These are phyloP conservation scores for Atlantisia rogersi DNA, from an alignment of 2,113 vertebrate species.

Conservation along the genomic window DNA sequence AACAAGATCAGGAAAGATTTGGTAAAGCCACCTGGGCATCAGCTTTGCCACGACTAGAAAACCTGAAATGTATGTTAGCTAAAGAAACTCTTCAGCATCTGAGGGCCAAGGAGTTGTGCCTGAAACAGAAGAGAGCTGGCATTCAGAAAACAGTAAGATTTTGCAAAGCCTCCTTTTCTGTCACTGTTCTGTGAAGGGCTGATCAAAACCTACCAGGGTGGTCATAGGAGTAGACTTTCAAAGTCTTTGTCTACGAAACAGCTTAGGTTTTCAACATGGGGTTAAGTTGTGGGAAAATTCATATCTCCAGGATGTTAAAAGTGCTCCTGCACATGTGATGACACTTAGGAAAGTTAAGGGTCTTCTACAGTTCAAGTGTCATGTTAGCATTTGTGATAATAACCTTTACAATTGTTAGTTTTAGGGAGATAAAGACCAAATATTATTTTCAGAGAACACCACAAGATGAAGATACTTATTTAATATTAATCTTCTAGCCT, in stretches of 20 bases:
- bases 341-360: neutral
- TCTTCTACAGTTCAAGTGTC: neutral
- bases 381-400: neutral
- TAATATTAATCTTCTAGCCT: neutral
- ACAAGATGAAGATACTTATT: neutral
- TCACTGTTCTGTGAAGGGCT: neutral
- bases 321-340: neutral
- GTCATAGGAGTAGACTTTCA: neutral
- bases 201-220: neutral
- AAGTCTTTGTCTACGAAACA: neutral
- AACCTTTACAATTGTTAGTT: neutral
- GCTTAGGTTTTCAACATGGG: neutral
- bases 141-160: conserved; percentile 81
- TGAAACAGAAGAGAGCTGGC: conserved; percentile 81
- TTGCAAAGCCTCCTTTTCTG: neutral
- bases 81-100: conserved; percentile 93
- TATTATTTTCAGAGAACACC: neutral
- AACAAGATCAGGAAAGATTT: conserved; percentile 85
- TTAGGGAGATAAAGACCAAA: neutral
- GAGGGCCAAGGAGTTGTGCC: conserved; percentile 89
- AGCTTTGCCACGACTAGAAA: conserved; percentile 87
- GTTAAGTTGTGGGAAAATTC: neutral
- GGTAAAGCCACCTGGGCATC: conserved; percentile 89
- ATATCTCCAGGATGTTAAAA: neutral
- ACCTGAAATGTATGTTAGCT: conserved; percentile 85